Percentiles rank a stretch among this genome's conserved stretches.
These are phyloP conservation scores for Phymanthus crucifer DNA, from an alignment of 92 coral and sea anemone genomes.

Conservation along the genomic window DNA sequence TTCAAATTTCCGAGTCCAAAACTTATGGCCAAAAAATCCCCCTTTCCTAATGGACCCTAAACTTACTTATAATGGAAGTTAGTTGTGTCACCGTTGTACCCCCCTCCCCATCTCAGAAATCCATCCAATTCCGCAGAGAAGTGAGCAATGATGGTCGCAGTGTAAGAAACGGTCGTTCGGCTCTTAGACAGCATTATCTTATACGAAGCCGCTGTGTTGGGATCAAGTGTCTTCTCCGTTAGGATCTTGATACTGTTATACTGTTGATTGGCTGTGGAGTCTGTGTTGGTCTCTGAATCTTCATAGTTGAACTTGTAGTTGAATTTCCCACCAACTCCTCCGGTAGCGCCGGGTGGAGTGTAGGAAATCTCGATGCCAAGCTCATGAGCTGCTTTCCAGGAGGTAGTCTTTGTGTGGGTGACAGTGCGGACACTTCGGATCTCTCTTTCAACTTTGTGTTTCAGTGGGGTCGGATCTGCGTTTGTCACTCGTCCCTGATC, in stretches of 20 bases:
- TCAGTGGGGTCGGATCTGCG: conserved; percentile 33
- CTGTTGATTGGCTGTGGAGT: conserved; percentile 45
- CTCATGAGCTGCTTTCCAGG: conserved; percentile 58
- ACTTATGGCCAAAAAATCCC: no score
- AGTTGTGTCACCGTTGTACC: conserved; percentile 38
- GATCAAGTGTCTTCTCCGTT: conserved; percentile 30
- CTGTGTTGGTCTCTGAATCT: conserved; percentile 23
- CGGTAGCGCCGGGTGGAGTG: conserved; percentile 51
- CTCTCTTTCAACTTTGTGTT: conserved; percentile 46
- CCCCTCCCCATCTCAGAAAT: conserved; percentile 74
- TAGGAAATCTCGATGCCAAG: conserved; percentile 57
- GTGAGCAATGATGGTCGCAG: conserved; percentile 61
- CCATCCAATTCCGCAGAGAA: conserved; percentile 70
- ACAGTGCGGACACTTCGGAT: conserved; percentile 58
- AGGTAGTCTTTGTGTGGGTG: conserved; percentile 62
- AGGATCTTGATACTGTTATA: conserved; percentile 29
- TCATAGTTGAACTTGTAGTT: conserved; percentile 38
- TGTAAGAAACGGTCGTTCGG: conserved; percentile 54
- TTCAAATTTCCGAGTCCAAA: no score
- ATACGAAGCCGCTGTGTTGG: conserved; percentile 16
- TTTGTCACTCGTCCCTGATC: conserved; percentile 50
- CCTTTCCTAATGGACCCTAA: no score
- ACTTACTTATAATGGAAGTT: conserved; percentile 62
- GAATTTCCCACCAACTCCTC: conserved; percentile 43
- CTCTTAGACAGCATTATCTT: conserved; percentile 40